A percentile compares a stretch with the other conserved stretches of the same genome.
These are phyloP conservation scores for Rhyzopertha dominica DNA, from an alignment of 1,140 invertebrate genomes.

Conservation along the genomic window DNA sequence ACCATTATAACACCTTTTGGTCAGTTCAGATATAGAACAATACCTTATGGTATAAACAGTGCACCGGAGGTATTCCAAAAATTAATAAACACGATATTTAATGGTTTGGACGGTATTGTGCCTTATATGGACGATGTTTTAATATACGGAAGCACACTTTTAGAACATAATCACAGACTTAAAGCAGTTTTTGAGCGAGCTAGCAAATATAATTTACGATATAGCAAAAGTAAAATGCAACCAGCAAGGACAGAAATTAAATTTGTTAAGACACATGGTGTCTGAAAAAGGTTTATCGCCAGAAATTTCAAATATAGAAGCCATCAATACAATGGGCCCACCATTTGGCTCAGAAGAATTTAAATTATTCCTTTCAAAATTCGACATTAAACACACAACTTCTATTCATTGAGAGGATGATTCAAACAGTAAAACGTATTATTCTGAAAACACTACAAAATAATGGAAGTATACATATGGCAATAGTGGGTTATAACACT, in stretches of 20 bases:
- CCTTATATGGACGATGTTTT: constrained; percentile 23
- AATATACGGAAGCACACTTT: not conserved
- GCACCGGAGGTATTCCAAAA: constrained; percentile 31
- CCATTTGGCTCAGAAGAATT: no score
- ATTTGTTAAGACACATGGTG: no score
- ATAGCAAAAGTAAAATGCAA: constrained; percentile 32
- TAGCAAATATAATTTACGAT: constrained; percentile 22
- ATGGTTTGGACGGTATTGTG: constrained; percentile 16
- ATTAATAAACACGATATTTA: constrained; percentile 16
- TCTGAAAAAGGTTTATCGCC: no score
- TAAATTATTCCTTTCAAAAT: no score
- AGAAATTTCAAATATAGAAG: no score
- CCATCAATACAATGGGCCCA: no score
- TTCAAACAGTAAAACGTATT: no score
- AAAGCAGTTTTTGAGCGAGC: constrained; percentile 24
- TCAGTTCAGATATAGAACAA: constrained; percentile 38
- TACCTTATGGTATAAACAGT: constrained; percentile 38
- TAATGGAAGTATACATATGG: no score
- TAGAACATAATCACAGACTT: constrained; percentile 4
- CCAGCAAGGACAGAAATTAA: constrained; percentile 19
- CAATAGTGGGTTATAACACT: no score
- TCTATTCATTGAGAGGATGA: no score
- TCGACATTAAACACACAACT: no score
- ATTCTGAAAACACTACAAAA: no score
- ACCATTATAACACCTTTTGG: constrained; percentile 49